Percentiles rank a stretch among this genome's conserved stretches.
phyloP scores from a whole-genome alignment of 1,140 invertebrate genomes.

The Heliothis virescens region DNA sequence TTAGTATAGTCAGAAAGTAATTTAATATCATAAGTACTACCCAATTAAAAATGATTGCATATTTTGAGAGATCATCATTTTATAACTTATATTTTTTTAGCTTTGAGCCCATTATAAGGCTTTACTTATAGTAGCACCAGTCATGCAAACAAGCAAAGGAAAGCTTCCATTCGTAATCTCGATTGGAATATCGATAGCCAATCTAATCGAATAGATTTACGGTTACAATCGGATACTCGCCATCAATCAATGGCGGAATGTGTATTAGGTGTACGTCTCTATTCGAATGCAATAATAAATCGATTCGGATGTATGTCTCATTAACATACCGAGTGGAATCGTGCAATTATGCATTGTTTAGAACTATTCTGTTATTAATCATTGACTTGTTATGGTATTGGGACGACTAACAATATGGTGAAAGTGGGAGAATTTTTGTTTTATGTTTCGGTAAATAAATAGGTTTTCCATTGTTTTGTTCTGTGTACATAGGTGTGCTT shows the following conservation, averaged over 20 bases:
- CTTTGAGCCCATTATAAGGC: no score
- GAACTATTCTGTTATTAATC: constrained; percentile 13
- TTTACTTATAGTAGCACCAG: neutral
- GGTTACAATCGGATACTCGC: constrained; percentile 59
- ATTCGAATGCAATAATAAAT: constrained; percentile 71
- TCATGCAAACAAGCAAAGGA: constrained; percentile 15
- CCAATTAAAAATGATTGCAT: no score
- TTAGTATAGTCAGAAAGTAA: no score
- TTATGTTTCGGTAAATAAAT: neutral
- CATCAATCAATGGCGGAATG: constrained; percentile 74
- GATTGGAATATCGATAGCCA: constrained; percentile 21
- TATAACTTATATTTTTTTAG: no score
- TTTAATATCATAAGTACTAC: no score
- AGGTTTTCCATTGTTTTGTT: no score
- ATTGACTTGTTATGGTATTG: constrained; percentile 47
- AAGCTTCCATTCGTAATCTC: constrained; percentile 14
- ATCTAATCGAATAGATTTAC: constrained; percentile 34
- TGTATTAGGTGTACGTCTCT: constrained; percentile 67
- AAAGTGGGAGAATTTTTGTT: constrained; percentile 34
- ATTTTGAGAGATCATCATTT: no score
- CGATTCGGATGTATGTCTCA: constrained; percentile 70
- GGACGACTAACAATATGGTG: constrained; percentile 47
- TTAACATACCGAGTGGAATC: constrained; percentile 64
- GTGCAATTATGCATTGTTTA: constrained; percentile 42
- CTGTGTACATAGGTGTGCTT: no score